These are phyloP conservation scores for Laticauda colubrina DNA, from an alignment of 2,113 vertebrate genomes.

Conservation along the genomic window DNA sequence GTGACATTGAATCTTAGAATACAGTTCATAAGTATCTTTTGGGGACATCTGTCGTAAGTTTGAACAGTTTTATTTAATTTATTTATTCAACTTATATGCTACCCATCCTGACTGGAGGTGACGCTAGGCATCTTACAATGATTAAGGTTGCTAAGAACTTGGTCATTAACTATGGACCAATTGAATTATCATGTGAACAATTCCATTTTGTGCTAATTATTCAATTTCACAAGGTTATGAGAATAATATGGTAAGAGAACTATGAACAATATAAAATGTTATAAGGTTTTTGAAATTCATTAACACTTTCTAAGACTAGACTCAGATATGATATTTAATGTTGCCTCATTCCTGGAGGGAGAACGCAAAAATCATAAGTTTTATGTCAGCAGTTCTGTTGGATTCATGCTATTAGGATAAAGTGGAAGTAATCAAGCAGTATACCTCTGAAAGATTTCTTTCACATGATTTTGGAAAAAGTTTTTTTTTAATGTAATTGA, in stretches of 20 bases:
- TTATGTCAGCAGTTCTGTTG: not conserved
- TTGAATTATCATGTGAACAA: not conserved
- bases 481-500: not conserved
- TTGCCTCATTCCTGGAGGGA: not conserved
- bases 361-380: not conserved
- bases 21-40: not conserved
- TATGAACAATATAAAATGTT: not conserved
- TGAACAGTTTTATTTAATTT: not conserved
- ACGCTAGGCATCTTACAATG: not conserved
- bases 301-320: not conserved
- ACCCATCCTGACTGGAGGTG: not conserved
- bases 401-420: not conserved
- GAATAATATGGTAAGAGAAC: not conserved
- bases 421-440: not conserved
- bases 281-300: not conserved
- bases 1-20: not conserved
- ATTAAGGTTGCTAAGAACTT: not conserved
- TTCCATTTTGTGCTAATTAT: not conserved
- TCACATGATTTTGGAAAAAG: not conserved
- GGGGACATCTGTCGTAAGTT: not conserved
- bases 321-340: not conserved
- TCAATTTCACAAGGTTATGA: not conserved
- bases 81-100: not conserved
- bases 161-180: not conserved
- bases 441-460: not conserved